These are phyloP conservation scores for Ictinia mississippiensis DNA, from an alignment of 2,797 vertebrate species.

Conservation along the genomic window DNA sequence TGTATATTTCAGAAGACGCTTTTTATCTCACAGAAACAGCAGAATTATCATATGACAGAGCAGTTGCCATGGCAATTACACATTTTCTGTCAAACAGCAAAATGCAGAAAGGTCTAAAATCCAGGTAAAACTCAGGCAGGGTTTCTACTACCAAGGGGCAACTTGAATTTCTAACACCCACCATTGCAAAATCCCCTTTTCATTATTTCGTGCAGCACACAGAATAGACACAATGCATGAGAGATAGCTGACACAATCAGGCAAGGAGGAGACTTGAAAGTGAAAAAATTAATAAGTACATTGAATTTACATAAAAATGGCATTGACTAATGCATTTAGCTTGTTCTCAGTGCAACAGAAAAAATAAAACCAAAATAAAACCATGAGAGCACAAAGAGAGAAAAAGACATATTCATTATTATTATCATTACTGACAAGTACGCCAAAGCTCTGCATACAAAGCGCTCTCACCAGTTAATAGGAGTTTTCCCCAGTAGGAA, in stretches of 20 bases:
- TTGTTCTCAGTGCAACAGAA: background rate
- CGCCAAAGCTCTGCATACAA: background rate
- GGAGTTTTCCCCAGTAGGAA: background rate
- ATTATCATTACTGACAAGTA: background rate
- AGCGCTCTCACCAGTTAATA: background rate
- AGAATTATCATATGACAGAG: slow-evolving; percentile 31
- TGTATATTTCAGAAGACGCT: background rate
- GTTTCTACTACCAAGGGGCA: background rate
- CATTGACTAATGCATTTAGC: background rate
- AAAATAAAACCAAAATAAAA: background rate
- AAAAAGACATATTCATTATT: slow-evolving; percentile 14
- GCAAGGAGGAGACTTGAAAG: background rate
- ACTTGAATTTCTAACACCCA: background rate
- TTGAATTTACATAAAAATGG: background rate
- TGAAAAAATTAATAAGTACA: background rate
- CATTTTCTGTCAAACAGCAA: slow-evolving; percentile 38
- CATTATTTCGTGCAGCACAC: background rate
- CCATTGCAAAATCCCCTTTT: background rate
- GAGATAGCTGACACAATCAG: background rate
- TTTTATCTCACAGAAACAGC: slow-evolving; percentile 48
- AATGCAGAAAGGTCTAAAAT: slow-evolving; percentile 6
- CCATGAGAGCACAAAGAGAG: background rate
- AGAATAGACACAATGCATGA: background rate
- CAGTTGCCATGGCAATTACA: slow-evolving; percentile 48
- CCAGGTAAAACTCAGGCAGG: background rate